These are phyloP conservation scores for Thecocarcelia acutangulata DNA, from an alignment of 2,888 invertebrate genomes.

Conservation along the genomic window DNA sequence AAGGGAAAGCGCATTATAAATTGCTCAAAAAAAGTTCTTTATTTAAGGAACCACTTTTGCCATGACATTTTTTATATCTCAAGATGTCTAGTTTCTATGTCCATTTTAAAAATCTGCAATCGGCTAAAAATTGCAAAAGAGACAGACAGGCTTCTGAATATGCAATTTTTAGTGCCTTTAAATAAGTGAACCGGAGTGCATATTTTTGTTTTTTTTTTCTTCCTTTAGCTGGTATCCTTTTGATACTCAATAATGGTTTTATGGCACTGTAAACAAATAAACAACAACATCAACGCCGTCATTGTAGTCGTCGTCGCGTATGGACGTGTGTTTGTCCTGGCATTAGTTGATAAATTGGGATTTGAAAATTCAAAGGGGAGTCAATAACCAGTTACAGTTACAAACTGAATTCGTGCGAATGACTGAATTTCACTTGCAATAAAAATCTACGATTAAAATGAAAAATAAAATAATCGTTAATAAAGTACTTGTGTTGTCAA, in stretches of 20 bases:
- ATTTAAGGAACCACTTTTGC: too few relatives aligned
- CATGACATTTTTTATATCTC: too few relatives aligned
- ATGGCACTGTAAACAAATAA: too few relatives aligned
- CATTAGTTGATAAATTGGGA: constrained; percentile 41
- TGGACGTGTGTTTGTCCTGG: constrained; percentile 12
- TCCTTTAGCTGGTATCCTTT: constrained; percentile 26
- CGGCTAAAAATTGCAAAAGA: too few relatives aligned
- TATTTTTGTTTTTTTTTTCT: not conserved
- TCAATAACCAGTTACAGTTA: constrained; percentile 57
- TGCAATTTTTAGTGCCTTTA: too few relatives aligned
- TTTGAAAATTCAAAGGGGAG: constrained; percentile 33
- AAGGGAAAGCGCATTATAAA: too few relatives aligned
- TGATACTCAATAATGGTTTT: constrained; percentile 40
- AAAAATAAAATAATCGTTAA: constrained; percentile 8
- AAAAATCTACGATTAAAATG: not conserved
- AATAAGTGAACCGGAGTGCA: too few relatives aligned
- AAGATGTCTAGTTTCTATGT: too few relatives aligned
- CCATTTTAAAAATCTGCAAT: too few relatives aligned
- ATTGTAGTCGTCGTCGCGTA: too few relatives aligned
- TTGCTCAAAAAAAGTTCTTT: too few relatives aligned
- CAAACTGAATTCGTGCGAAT: constrained; percentile 59
- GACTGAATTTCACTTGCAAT: constrained; percentile 16
- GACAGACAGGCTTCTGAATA: too few relatives aligned
- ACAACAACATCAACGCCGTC: not conserved
- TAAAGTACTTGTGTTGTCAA: constrained; percentile 27